Conservation (phyloP, 35 echinoderm and acorn worm species). For the Ophioderma brevispina region DNA sequence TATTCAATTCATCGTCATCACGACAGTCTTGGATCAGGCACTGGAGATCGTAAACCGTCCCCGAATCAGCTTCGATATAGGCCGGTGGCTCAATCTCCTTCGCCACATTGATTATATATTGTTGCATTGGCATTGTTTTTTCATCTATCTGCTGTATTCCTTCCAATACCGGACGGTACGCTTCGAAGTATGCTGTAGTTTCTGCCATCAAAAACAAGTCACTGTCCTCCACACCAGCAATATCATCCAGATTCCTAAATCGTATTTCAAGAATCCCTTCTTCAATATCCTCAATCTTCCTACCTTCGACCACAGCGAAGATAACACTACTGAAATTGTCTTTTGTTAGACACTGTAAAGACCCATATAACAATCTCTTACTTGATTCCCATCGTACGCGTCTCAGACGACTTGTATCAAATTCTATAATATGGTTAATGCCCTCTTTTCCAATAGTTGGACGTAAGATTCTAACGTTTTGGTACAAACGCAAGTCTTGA, state of each 20-base stretch:
- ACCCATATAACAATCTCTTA: conserved; percentile 54
- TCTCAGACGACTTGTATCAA: conserved; percentile 44
- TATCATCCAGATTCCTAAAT: neutral
- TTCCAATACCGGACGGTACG: conserved; percentile 66
- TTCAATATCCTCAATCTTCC: conserved; percentile 26
- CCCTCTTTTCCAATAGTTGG: neutral
- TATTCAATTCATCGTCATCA: neutral
- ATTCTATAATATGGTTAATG: neutral
- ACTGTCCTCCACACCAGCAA: neutral
- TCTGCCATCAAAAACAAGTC: conserved; percentile 67
- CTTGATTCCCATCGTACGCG: conserved; percentile 61
- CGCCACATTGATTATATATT: conserved; percentile 35
- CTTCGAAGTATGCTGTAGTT: conserved; percentile 72
- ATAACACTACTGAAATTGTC: conserved; percentile 50
- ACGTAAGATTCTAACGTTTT: conserved; percentile 1
- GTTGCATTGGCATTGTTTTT: conserved; percentile 50
- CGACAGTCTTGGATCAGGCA: neutral
- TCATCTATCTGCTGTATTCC: conserved; percentile 40
- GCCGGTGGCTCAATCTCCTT: neutral
- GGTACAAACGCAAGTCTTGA: conserved; percentile 53
- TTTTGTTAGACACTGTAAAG: conserved; percentile 43
- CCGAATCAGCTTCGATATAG: conserved; percentile 13
- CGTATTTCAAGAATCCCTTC: conserved; percentile 4
- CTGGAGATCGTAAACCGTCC: conserved; percentile 9
- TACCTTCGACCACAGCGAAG: conserved; percentile 49